Base-by-base conservation (phyloP, 92 coral and sea anemone species). In the Actinernus sp. region DNA sequence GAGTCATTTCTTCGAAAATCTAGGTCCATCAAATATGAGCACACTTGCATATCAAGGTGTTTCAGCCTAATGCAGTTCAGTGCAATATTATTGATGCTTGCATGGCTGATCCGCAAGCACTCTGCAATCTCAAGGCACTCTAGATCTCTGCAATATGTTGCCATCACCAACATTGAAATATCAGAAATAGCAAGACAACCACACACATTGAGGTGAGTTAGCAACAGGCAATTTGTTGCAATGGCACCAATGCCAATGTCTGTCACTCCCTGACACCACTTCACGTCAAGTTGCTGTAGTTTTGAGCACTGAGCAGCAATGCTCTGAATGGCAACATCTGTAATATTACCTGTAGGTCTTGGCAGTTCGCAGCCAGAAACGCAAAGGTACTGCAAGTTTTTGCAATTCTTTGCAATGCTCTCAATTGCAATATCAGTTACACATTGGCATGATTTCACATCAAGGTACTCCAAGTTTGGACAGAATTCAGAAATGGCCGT, bases 101-200 rank as follows among this genome's bases (percentile, higher is more conserved):
- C 45, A 4, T 63, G 65, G 3, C 91, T 89, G 23, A 84, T 69
- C 13, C 96, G 75, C 76, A 89, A 69, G 14, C 96, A 89, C 51
- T 89, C 96, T 13, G 91, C 57, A 26, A 89, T 61, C 47, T 89
- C 74, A 18, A 89, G 63, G 25, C 77, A 70, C 26, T 58, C 36
- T 11, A 89, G 55, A 19, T 80, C 53, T 54, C 55, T 57, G 49
- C 88, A 84, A 54, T 64, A 80, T 23, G 91, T 63, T 25, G 96
- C 88, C 12, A 89, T 49, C 8, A 89, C 70, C 10, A 86, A 68
- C 28, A 89, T 45, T 1, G 92, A 84, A 28, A 75, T 74, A 49
- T 89, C 96, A 39, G 96, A 84, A 26, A 89, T 79, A 20, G 85
- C 91, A 25, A 89, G 76, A 34, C 96, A 89, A 10, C 96, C 96